Evolutionary conservation across 2,888 invertebrate genomes (phyloP).

Genomic region (Venusia cambrica): DNA sequence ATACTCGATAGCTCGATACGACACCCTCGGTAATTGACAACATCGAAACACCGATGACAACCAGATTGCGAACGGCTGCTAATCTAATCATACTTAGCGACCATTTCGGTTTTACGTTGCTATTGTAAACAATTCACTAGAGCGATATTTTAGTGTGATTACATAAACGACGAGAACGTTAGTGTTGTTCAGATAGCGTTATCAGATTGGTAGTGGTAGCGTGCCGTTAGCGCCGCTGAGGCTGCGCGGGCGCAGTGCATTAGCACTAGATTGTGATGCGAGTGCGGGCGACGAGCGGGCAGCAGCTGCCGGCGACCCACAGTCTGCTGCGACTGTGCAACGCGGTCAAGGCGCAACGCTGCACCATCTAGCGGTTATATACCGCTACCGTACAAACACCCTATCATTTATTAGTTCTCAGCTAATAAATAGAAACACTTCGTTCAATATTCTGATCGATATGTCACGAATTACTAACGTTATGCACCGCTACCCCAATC

Average conservation of each 20-base stretch:
- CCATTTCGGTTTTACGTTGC: no score
- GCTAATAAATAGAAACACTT: conserved; percentile 10
- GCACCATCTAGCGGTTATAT: conserved; percentile 24
- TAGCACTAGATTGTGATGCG: conserved; percentile 5
- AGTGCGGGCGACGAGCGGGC: conserved; percentile 16
- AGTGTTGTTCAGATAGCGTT: conserved; percentile 24
- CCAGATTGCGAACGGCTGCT: no score
- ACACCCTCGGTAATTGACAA: conserved; percentile 1
- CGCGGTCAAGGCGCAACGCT: conserved; percentile 38
- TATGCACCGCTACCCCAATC: conserved; percentile 2
- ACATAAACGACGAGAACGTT: conserved; percentile 16
- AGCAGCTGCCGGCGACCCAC: conserved; percentile 36
- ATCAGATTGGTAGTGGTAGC: conserved; percentile 10
- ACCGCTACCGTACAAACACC: conserved; percentile 17
- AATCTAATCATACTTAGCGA: no score
- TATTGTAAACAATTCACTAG: conserved; percentile 22
- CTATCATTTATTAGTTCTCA: conserved; percentile 20
- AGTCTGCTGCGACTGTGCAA: conserved; percentile 34
- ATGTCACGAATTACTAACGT: conserved; percentile 13
- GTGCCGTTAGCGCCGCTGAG: conserved; percentile 16
- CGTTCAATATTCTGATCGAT: conserved; percentile 6
- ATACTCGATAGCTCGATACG: conserved; percentile 8
- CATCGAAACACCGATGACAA: conserved; percentile 1
- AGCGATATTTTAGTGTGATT: conserved; percentile 14
- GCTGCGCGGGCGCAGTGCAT: conserved; percentile 20